Evolutionary conservation across 1,140 invertebrate genomes (phyloP).

Genomic region (Listronotus oregonensis): DNA sequence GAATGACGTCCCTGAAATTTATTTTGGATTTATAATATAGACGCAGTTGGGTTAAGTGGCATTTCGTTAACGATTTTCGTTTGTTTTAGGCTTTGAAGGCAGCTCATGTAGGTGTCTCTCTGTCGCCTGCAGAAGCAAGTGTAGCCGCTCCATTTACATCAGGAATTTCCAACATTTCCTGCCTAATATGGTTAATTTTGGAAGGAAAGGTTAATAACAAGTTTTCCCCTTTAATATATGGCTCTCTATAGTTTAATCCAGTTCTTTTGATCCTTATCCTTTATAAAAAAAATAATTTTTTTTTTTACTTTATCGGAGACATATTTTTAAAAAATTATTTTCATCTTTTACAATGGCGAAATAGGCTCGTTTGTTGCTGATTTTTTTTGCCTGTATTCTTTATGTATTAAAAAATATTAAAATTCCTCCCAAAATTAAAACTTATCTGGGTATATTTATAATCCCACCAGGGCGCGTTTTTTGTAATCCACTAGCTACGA

Average conservation of each 20-base stretch:
- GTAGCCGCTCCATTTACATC: slow-evolving; percentile 96
- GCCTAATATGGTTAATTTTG: slow-evolving; percentile 79
- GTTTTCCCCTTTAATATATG: slow-evolving; percentile 98
- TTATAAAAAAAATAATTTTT: slow-evolving; percentile 70
- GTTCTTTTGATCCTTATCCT: slow-evolving; percentile 90
- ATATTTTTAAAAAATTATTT: too few species aligned
- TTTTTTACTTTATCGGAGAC: not conserved
- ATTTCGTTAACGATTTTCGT: not conserved
- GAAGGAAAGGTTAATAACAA: slow-evolving; percentile 89
- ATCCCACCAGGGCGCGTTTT: too few species aligned
- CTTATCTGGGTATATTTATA: too few species aligned
- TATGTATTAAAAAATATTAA: too few species aligned
- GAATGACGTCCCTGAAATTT: too few species aligned
- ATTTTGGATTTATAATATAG: too few species aligned
- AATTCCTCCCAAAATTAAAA: too few species aligned
- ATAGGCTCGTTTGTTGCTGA: too few species aligned
- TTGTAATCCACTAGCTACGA: too few species aligned
- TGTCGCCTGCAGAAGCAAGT: slow-evolving; percentile 92
- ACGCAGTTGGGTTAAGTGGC: too few species aligned
- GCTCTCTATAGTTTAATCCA: slow-evolving; percentile 92
- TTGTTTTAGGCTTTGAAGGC: slow-evolving; percentile 74
- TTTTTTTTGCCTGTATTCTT: too few species aligned
- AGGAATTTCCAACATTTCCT: slow-evolving; percentile 84
- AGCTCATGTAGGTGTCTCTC: slow-evolving; percentile 91
- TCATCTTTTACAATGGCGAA: too few species aligned